These are phyloP conservation scores for Hybognathus amarus DNA, from an alignment of 2,797 vertebrate species.

Conservation along the genomic window DNA sequence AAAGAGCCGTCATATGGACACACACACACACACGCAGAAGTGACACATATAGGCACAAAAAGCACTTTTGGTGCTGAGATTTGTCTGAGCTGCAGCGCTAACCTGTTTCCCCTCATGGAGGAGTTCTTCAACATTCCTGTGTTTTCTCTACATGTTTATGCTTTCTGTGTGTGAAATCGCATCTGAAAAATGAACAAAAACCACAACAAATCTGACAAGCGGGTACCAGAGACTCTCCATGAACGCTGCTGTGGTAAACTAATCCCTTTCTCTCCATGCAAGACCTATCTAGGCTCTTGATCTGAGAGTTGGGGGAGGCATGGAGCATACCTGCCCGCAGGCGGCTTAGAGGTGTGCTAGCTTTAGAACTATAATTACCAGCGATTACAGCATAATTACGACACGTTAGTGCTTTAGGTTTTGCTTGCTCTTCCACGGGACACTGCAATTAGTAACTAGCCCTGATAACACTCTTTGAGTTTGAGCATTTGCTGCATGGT, in stretches of 20 bases:
- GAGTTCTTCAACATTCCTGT: constrained; percentile 26
- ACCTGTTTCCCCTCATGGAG: constrained; percentile 35
- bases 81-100: not conserved
- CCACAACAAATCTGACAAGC: constrained; percentile 68
- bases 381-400: constrained; percentile 78
- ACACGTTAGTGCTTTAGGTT: constrained; percentile 73
- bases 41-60: constrained; percentile 36
- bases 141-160: constrained; percentile 40
- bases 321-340: constrained; percentile 65
- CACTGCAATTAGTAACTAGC: constrained; percentile 72
- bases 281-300: constrained; percentile 70
- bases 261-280: constrained; percentile 69
- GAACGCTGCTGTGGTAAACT: constrained; percentile 62
- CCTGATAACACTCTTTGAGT: constrained; percentile 62
- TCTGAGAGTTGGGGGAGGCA: constrained; percentile 64
- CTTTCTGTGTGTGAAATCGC: constrained; percentile 68
- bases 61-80: constrained; percentile 35
- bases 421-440: constrained; percentile 67
- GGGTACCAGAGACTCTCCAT: constrained; percentile 58
- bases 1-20: constrained; percentile 35
- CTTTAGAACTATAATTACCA: constrained; percentile 73
- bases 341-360: constrained; percentile 64
- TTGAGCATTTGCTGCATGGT: constrained; percentile 57
- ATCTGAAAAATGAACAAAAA: constrained; percentile 67
- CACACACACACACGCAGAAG: constrained; percentile 39